These are phyloP conservation scores for Stegana nigrithorax DNA, from an alignment of 2,888 invertebrate genomes.

Conservation along the genomic window DNA sequence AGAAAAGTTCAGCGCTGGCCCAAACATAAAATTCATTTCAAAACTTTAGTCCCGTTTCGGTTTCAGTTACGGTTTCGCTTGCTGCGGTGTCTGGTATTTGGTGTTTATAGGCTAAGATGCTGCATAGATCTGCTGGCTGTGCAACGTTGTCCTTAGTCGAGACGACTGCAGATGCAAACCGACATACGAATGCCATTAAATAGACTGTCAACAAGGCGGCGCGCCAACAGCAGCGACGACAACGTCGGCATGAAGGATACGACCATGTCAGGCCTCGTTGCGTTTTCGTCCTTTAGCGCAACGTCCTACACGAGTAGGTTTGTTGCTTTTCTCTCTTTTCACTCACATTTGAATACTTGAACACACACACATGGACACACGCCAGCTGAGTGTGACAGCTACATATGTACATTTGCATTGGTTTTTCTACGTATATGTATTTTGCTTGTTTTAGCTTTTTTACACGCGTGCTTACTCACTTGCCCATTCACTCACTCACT, in stretches of 20 bases:
- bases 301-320: constrained; percentile 28
- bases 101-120: too few relatives aligned
- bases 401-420: constrained; percentile 52
- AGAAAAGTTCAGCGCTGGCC: too few relatives aligned
- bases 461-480: background rate
- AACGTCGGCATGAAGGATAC: constrained; percentile 44
- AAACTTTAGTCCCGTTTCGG: too few relatives aligned
- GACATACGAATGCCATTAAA: too few relatives aligned
- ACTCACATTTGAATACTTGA: constrained; percentile 53
- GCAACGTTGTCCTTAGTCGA: too few relatives aligned
- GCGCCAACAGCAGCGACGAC: constrained; percentile 22
- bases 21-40: too few relatives aligned
- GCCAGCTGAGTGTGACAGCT: too few relatives aligned
- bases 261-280: constrained; percentile 56
- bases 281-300: constrained; percentile 46
- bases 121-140: too few relatives aligned
- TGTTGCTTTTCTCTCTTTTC: constrained; percentile 26
- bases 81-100: too few relatives aligned
- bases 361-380: constrained; percentile 30
- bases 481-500: background rate
- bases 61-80: too few relatives aligned
- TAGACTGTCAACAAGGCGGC: too few relatives aligned
- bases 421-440: background rate
- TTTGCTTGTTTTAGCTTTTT: constrained; percentile 8
- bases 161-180: too few relatives aligned